Conservation (phyloP, 2,113 vertebrate genomes). For the Rhinolophus sinicus region DNA sequence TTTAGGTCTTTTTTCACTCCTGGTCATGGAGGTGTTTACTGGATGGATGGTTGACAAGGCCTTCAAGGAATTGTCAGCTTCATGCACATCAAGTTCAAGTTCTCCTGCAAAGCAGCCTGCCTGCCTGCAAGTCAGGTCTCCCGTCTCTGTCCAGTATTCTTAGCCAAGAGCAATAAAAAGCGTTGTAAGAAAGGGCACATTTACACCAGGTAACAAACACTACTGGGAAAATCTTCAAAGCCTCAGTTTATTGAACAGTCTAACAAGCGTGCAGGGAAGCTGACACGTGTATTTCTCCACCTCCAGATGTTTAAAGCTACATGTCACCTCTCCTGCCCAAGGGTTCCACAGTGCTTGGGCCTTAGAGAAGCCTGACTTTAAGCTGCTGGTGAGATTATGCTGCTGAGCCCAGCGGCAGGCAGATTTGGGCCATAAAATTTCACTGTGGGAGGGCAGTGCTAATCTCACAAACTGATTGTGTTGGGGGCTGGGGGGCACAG, state of each 20-base stretch:
- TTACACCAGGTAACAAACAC: conserved; percentile 71
- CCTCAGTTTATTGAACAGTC: neutral
- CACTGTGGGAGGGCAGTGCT: conserved; percentile 63
- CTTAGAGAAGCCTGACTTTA: conserved; percentile 19
- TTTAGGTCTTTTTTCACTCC: conserved; percentile 71
- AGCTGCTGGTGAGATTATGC: conserved; percentile 51
- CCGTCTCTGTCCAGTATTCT: conserved; percentile 69
- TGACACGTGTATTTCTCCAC: neutral
- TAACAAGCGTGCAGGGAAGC: conserved; percentile 14
- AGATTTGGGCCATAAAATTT: conserved; percentile 73
- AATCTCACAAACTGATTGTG: conserved; percentile 57
- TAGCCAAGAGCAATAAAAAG: conserved; percentile 85
- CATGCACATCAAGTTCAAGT: conserved; percentile 81
- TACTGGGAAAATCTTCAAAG: conserved; percentile 59
- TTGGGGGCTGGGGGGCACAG: neutral
- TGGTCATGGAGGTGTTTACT: conserved; percentile 64
- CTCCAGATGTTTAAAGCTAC: neutral
- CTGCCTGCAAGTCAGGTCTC: conserved; percentile 74
- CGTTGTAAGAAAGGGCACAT: conserved; percentile 78
- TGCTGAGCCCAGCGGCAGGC: conserved; percentile 42
- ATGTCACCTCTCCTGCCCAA: neutral
- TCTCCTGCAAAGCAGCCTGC: conserved; percentile 61
- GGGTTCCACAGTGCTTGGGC: neutral
- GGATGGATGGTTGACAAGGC: conserved; percentile 61
- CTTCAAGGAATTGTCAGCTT: conserved; percentile 76